Evolutionary conservation across 1,140 invertebrate species (phyloP), one percentile per base, ranked within the genome.

Genomic region (Apis laboriosa): DNA sequence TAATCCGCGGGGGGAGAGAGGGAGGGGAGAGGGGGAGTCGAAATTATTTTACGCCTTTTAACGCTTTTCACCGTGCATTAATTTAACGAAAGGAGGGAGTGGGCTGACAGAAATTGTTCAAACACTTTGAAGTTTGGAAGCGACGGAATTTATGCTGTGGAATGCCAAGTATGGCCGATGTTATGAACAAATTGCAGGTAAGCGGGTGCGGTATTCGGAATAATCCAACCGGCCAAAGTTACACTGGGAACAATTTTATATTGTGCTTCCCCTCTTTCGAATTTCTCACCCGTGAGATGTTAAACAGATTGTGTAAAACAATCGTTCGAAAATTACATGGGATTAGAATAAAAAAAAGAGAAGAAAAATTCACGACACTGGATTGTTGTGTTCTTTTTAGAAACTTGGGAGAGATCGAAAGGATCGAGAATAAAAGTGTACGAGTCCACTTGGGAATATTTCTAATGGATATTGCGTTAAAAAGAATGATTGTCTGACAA

Each of bases 161-260:
- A 80, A 88, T 84, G 58, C 64, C 24, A 78, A 83, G 43, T 75
- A 86, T 79, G 80, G 66, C 28, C 43, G 15, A 24, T 24, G 60
- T 78, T 86, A 87, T 83, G 75, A 85, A 85, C 70, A 85, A 67
- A 76, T 83, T 83, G 64, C 56, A 77, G 80, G 56, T 17, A 13
- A 21, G 72, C 84, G 13, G 55, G 61, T 66, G 55, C n/a, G 70
- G 64, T 68, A 64, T 87, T 67, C 24, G 28, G 60, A 24, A 70
- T 74, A 83, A 83, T 60, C 9, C 55, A 60, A 55, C 43, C 15
- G 21, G n/a, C 51, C 17, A 0, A 8, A 19, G 17, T 28, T 60
- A 74, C 58, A 55, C 19, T 21, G 49, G 5, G 61, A 49, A 67
- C 55, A 71, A 56, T 19, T 55, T 77, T 17, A 4, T n/a, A 34